A percentile compares a stretch with the other conserved stretches of the same genome.
phyloP scores from a whole-genome alignment of 2,888 invertebrate species.

The Merodon equestris region DNA sequence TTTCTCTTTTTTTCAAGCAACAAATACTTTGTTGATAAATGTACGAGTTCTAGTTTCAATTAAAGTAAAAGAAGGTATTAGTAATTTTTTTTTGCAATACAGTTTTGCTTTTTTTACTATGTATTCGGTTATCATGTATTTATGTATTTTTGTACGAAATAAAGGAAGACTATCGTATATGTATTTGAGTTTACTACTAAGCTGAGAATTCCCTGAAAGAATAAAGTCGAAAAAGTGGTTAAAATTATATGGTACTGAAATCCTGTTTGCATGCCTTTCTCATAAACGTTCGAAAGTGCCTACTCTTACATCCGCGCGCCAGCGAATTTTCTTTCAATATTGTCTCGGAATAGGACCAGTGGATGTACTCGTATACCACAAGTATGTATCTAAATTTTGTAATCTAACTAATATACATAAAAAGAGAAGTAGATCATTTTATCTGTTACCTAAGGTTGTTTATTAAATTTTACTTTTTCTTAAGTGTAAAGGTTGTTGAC shows the following conservation, averaged over 20 bases:
- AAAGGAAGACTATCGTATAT: constrained; percentile 36
- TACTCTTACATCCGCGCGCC: constrained; percentile 42
- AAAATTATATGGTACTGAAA: constrained; percentile 13
- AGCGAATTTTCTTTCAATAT: no score
- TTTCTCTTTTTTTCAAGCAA: constrained; percentile 11
- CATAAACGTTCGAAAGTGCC: constrained; percentile 55
- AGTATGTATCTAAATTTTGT: no score
- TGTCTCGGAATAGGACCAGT: no score
- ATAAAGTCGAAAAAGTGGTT: constrained; percentile 39
- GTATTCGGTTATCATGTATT: constrained; percentile 64
- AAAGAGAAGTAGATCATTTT: no score
- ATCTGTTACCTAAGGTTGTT: no score
- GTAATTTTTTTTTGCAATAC: constrained; percentile 34
- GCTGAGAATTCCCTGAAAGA: constrained; percentile 45
- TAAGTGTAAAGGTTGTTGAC: no score
- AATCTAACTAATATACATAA: no score
- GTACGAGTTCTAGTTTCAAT: constrained; percentile 20
- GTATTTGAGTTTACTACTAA: constrained; percentile 61
- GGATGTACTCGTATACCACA: no score
- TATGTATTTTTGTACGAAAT: constrained; percentile 69
- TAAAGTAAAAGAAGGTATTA: constrained; percentile 21
- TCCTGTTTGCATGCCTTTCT: constrained; percentile 30
- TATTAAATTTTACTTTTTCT: no score
- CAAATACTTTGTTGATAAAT: constrained; percentile 3
- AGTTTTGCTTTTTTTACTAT: constrained; percentile 58